A percentile compares a stretch with the other conserved stretches of the same genome.
Evolutionary conservation across 2,797 vertebrate species (phyloP).

Genomic region (Gallinago stenura): DNA sequence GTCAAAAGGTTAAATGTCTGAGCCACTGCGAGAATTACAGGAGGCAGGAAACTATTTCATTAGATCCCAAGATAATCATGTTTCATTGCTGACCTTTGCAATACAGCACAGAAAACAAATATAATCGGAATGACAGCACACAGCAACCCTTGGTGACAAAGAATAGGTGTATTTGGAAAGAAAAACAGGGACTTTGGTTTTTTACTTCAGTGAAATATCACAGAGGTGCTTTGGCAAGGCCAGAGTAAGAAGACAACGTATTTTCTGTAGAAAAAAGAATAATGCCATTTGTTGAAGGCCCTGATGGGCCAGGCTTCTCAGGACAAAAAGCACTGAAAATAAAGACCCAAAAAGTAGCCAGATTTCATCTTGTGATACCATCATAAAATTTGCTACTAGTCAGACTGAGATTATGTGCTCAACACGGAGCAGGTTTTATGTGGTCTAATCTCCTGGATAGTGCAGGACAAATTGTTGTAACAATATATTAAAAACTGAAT

Average conservation of each 20-base stretch:
- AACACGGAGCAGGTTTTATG: background rate
- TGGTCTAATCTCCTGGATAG: background rate
- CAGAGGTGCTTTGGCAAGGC: background rate
- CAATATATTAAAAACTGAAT: background rate
- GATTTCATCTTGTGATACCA: background rate
- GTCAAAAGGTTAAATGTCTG: slow-evolving; percentile 58
- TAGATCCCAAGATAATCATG: slow-evolving; percentile 45
- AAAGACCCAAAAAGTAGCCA: background rate
- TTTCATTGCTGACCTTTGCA: slow-evolving; percentile 25
- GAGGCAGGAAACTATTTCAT: slow-evolving; percentile 53
- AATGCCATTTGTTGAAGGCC: background rate
- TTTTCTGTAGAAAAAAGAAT: background rate
- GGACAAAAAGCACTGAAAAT: background rate
- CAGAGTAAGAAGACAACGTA: rapidly evolving
- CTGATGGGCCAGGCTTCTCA: background rate
- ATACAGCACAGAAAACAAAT: background rate
- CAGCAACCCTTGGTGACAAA: background rate
- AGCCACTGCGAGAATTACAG: slow-evolving; percentile 20
- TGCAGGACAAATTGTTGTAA: background rate
- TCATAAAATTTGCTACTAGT: background rate
- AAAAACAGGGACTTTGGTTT: background rate
- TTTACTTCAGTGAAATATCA: background rate
- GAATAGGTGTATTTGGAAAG: background rate
- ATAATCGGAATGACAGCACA: slow-evolving; percentile 30
- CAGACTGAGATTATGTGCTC: background rate